Conservation (phyloP, 2,888 invertebrate species). For the Zhuqinia jingwanae region DNA sequence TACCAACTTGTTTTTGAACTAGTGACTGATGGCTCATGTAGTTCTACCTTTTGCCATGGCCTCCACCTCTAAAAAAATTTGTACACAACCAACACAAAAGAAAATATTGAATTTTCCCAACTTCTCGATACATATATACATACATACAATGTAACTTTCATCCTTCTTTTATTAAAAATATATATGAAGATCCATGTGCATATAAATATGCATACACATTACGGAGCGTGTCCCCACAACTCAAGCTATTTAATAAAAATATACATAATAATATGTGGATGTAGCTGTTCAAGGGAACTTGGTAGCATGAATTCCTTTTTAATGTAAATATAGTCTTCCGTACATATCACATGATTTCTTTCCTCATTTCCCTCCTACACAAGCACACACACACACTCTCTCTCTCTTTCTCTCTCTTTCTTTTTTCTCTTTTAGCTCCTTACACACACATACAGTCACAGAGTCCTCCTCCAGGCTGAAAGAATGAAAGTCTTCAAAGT, state of each 20-base stretch:
- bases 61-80: background rate
- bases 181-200: too few species aligned
- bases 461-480: slow-evolving; percentile 26
- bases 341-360: slow-evolving; percentile 66
- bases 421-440: background rate
- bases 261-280: too few species aligned
- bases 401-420: background rate
- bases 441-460: background rate
- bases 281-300: too few species aligned
- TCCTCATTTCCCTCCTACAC: background rate
- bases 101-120: too few species aligned
- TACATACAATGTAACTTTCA: too few species aligned
- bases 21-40: slow-evolving; percentile 51
- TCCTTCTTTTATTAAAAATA: too few species aligned
- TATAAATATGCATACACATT: too few species aligned
- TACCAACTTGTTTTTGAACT: slow-evolving; percentile 14
- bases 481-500: slow-evolving; percentile 71
- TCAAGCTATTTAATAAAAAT: too few species aligned
- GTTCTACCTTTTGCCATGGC: background rate
- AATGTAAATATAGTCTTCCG: slow-evolving; percentile 34
- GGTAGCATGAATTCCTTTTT: too few species aligned
- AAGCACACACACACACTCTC: background rate
- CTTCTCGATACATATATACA: too few species aligned
- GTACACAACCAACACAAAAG: slow-evolving; percentile 21
- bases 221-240: too few species aligned